Evolutionary conservation across 2,113 vertebrate species (phyloP).

Genomic region (Muntiacus muntjak): DNA sequence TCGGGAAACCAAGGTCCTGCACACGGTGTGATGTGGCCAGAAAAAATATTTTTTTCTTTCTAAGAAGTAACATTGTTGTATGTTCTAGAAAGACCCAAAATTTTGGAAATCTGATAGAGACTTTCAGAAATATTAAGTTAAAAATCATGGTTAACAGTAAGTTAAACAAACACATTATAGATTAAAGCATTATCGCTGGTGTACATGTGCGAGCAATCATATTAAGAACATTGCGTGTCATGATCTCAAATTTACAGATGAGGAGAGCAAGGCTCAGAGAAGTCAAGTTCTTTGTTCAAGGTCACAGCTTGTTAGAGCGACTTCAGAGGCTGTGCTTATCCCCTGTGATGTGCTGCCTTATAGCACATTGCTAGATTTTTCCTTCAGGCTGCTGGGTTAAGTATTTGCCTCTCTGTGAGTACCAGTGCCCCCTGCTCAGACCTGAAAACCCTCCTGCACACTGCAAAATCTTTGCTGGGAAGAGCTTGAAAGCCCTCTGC

Average conservation of each 20-base stretch:
- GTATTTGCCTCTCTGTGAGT: not conserved
- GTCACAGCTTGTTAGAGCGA: not conserved
- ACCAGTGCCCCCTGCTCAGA: not conserved
- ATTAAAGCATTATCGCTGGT: not conserved
- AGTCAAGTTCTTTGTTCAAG: not conserved
- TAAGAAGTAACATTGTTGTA: not conserved
- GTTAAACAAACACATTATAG: not conserved
- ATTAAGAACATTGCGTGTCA: not conserved
- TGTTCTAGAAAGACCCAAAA: constrained; percentile 26
- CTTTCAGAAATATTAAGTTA: constrained; percentile 16
- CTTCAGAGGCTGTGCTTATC: not conserved
- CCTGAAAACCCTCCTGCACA: not conserved
- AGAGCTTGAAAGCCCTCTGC: not conserved
- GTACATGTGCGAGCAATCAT: not conserved
- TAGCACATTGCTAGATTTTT: not conserved
- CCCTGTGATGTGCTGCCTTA: not conserved
- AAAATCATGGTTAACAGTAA: constrained; percentile 3
- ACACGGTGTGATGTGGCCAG: not conserved
- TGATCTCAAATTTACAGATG: not conserved
- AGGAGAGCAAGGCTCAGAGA: not conserved
- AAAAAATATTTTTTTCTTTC: not conserved
- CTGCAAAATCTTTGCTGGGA: not conserved
- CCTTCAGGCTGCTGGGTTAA: not conserved
- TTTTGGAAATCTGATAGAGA: not conserved
- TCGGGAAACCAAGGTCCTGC: not conserved